phyloP scores from a whole-genome alignment of 2,797 vertebrate genomes.

The Muscicapa striata region DNA sequence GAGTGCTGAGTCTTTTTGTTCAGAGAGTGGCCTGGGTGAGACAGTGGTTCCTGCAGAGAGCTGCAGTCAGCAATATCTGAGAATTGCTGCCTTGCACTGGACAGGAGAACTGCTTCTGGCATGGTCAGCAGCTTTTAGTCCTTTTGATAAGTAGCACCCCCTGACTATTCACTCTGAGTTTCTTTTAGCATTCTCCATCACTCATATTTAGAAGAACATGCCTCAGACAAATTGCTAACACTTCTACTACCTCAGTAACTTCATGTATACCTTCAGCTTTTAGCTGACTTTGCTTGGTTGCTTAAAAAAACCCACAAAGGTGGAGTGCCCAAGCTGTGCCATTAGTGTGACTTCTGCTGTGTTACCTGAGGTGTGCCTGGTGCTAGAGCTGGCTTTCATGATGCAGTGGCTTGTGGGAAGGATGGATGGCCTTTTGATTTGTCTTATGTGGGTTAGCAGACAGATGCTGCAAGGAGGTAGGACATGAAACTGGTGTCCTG shows the following conservation, averaged over 20 bases:
- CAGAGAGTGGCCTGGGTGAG: neutral
- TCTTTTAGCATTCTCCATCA: slow-evolving; percentile 11
- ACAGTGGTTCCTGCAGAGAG: neutral
- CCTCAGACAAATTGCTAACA: neutral
- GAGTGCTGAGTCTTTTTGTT: neutral
- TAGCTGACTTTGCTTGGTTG: neutral
- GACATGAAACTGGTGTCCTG: neutral
- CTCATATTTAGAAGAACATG: slow-evolving; percentile 5
- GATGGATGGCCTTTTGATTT: neutral
- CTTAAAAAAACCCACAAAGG: neutral
- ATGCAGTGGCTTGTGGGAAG: neutral
- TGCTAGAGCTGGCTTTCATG: neutral
- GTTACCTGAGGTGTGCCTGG: neutral
- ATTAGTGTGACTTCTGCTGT: neutral
- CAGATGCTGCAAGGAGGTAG: neutral
- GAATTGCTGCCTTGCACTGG: slow-evolving; percentile 41
- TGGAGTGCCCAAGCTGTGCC: neutral
- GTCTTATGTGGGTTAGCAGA: neutral
- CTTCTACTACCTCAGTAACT: slow-evolving; percentile 27
- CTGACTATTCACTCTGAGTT: slow-evolving; percentile 26
- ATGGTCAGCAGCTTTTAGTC: slow-evolving; percentile 41
- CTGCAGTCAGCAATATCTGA: slow-evolving; percentile 17
- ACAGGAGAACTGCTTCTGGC: neutral
- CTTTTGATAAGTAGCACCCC: slow-evolving; percentile 18
- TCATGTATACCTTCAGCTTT: neutral